phyloP scores from a whole-genome alignment of 2,113 vertebrate genomes.

The Tachycineta bicolor region DNA sequence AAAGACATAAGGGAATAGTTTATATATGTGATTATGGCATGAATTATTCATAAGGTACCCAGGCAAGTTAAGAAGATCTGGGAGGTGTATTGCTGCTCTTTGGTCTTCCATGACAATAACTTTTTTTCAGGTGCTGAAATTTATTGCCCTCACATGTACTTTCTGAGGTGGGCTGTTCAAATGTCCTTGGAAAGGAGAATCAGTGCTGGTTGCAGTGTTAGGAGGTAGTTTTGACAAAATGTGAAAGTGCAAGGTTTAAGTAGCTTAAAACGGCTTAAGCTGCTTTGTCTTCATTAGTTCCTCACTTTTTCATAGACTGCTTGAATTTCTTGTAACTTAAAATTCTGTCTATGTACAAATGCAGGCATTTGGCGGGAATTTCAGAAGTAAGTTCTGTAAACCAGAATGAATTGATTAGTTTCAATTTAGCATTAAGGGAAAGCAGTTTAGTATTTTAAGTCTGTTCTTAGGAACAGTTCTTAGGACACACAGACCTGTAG shows the following conservation, averaged over 20 bases:
- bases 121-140: neutral
- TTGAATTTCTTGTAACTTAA: neutral
- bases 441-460: neutral
- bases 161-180: neutral
- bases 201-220: neutral
- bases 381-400: neutral
- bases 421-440: neutral
- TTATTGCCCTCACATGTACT: fast-evolving
- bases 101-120: neutral
- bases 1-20: neutral
- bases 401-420: neutral
- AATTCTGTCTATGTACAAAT: neutral
- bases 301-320: neutral
- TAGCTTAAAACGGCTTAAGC: neutral
- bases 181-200: neutral
- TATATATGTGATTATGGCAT: neutral
- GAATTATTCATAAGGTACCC: neutral
- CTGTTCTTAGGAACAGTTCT: no score
- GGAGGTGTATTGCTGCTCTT: neutral
- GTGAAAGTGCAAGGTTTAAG: neutral
- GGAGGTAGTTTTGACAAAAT: neutral
- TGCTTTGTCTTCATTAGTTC: neutral
- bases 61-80: neutral
- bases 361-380: neutral
- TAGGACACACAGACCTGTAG: neutral